Evolutionary conservation across 1,140 invertebrate species (phyloP), one percentile per base, ranked within the genome.

Genomic region (Aphidius ervi): DNA sequence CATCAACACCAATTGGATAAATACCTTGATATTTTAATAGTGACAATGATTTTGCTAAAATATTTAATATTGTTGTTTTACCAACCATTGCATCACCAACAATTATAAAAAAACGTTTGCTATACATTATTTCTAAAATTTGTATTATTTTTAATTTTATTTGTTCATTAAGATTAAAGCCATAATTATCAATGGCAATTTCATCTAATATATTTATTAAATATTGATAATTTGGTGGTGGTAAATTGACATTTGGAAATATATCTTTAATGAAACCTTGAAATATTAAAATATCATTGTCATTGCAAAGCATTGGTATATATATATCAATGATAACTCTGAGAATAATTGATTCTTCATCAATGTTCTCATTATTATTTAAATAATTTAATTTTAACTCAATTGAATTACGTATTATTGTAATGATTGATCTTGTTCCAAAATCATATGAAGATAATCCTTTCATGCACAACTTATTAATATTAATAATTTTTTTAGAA

Each of bases 41-140:
- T 16, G 70, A 79, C 7, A 89, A 74, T 9, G 82, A 75, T 16
- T 78, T 78, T 9, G 78, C 79, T 3, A 90, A 69, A 16, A 75
- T 67, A 52, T 73, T 63, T 7, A 81, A 58, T 9, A 84, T 71
- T 43, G 76, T 74, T 8, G 84, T 82, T 70, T 87, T 87, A 7
- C 84, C 85, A 31, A 82, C 77, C 63, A 84, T 81, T 8, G 86
- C 78, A 46, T 84, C 77, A 5, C 78, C 76, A n/a, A 72, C 56
- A 49, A 80, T 48, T 9, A 79, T 67, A 63, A 89, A 83, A 41
- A 83, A 83, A 67, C 84, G 84, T 62, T 83, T 74, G n/a, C 86
- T 81, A 58, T 85, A 79, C 78, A 89, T 84, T 76, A 85, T 86
- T 74, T 90, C 87, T 59, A 86, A 85, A 31, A 86, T 81, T 77